Evolutionary conservation across 2,113 vertebrate genomes (phyloP).

Genomic region (Lamprotornis superbus): DNA sequence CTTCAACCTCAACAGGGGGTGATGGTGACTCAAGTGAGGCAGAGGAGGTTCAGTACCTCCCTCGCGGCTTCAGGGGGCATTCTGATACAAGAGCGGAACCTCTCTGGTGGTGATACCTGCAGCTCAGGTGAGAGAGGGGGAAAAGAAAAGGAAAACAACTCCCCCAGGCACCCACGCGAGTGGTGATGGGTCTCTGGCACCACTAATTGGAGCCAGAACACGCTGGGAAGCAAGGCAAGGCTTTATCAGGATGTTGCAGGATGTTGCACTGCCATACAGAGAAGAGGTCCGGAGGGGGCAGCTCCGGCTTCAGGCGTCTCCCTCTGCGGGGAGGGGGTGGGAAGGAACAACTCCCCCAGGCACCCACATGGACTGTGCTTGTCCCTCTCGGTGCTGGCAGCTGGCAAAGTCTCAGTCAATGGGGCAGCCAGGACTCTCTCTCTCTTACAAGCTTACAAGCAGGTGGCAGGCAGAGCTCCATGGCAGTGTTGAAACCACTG

Average conservation of each 20-base stretch:
- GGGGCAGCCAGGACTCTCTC: background rate
- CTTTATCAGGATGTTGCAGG: accelerated
- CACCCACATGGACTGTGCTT: background rate
- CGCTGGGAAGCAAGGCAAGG: background rate
- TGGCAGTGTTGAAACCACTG: background rate
- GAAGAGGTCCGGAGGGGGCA: accelerated
- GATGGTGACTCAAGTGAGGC: background rate
- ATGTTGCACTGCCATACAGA: background rate
- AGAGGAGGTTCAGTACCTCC: background rate
- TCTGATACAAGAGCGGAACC: background rate
- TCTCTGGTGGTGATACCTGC: background rate
- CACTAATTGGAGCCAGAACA: accelerated
- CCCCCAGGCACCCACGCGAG: accelerated
- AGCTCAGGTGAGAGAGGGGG: background rate
- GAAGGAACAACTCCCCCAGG: background rate
- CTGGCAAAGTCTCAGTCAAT: background rate
- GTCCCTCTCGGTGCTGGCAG: background rate
- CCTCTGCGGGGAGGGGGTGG: accelerated
- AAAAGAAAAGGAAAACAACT: background rate
- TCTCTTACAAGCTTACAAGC: background rate
- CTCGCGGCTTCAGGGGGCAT: accelerated
- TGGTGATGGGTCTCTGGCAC: background rate
- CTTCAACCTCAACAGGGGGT: background rate
- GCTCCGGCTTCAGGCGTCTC: accelerated
- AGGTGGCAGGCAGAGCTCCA: background rate